phyloP scores from a whole-genome alignment of 2,888 invertebrate genomes.

The Lasius platythorax region DNA sequence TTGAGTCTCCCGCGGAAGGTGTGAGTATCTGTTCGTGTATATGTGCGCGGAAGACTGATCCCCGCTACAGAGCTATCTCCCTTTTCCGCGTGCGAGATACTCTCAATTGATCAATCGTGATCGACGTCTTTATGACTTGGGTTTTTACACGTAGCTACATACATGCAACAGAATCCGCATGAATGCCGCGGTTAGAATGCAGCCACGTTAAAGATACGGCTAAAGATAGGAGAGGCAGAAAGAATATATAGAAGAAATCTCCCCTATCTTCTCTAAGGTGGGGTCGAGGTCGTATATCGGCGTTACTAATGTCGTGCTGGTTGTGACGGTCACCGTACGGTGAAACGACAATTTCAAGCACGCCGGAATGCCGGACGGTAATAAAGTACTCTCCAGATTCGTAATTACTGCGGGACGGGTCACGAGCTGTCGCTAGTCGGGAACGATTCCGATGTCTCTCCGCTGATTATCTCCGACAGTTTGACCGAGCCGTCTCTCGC shows the following conservation, averaged over 20 bases:
- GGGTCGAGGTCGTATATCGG: constrained; percentile 53
- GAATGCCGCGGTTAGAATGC: too few relatives aligned
- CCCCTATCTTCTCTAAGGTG: constrained; percentile 58
- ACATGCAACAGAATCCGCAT: too few relatives aligned
- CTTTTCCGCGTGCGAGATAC: constrained; percentile 12
- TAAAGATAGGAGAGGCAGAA: neutral
- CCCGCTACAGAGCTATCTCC: constrained; percentile 47
- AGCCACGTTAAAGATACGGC: too few relatives aligned
- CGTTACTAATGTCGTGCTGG: constrained; percentile 65
- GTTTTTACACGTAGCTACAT: constrained; percentile 60
- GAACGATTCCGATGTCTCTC: constrained; percentile 51
- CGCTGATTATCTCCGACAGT: constrained; percentile 51
- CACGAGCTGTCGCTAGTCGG: constrained; percentile 61
- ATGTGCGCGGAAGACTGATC: constrained; percentile 66
- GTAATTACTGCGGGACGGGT: constrained; percentile 68
- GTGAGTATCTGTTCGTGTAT: constrained; percentile 43
- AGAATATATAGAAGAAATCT: constrained; percentile 54
- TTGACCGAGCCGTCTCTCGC: constrained; percentile 6
- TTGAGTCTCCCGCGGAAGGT: constrained; percentile 66
- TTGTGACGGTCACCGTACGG: constrained; percentile 67
- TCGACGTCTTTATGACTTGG: constrained; percentile 66
- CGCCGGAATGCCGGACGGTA: constrained; percentile 52
- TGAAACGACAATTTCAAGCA: constrained; percentile 57
- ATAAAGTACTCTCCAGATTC: constrained; percentile 62
- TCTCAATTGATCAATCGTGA: constrained; percentile 69